Base-by-base conservation (phyloP, 2,888 invertebrate genomes). In the Synergus japonicus region DNA sequence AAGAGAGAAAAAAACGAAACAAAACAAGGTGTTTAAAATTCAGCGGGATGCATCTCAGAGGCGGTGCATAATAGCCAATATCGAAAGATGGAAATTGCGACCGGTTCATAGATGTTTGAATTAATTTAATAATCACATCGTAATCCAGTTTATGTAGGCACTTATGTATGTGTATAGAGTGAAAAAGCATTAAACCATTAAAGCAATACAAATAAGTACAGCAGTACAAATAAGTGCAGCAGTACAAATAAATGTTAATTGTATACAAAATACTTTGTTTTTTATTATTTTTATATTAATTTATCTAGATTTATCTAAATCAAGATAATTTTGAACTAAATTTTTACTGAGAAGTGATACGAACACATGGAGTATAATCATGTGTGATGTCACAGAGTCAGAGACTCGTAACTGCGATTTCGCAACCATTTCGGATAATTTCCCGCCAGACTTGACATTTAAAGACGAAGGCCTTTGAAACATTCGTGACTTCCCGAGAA, bases 1-100 rank as follows among this genome's bases (percentile, higher is more conserved):
- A 54, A 73, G 43, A 73, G 22, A n/a, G 9, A 18, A 46, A 54
- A 54, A 73, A 49, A 37, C n/a, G 15, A 18, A 73, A 54, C 10
- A 37, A 73, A 73, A 69, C 49, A 22, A 49, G 73, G 54, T 37
- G 73, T 54, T 73, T 73, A 37, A 73, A 54, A 73, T 73, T 54
- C 54, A 73, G 18, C 22, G 22, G 60, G 22, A 54, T 54, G 29
- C 54, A 18, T 41, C 54, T 73, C 73, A 73, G 29, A 73, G 54
- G 54, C 54, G 73, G 29, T 73, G 69, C 69, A 69, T 49, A 54
- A n/a, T 37, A 54, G 54, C 73, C 43, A 54, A 73, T 73, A 73
- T 73, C 37, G 37, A 49, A 69, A 58, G 18, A 18, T 58, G n/a
- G 54, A 63, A 63, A 63, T 13, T 12, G 12, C 60, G 60, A 63